Evolutionary conservation across 2,797 vertebrate genomes (phyloP).

Genomic region (Linurgus olivaceus): DNA sequence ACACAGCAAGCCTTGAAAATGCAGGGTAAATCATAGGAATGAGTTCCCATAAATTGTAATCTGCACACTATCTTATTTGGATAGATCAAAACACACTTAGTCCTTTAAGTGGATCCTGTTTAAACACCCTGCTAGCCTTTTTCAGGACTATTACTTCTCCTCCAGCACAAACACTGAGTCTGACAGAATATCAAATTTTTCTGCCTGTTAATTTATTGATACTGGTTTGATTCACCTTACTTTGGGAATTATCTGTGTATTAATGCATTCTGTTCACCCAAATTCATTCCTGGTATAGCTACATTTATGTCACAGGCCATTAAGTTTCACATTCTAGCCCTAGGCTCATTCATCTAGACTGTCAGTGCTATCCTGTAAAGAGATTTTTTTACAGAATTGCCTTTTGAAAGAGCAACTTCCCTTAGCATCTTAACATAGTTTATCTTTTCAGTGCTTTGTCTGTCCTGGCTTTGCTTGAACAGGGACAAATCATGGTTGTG

Average conservation of each 20-base stretch:
- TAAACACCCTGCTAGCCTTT: not conserved
- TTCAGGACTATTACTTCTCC: not conserved
- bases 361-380: not conserved
- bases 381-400: not conserved
- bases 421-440: not conserved
- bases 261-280: not conserved
- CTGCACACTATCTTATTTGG: not conserved
- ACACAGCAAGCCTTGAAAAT: not conserved
- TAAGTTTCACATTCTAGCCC: conserved; percentile 15
- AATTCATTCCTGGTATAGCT: not conserved
- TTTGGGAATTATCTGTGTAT: not conserved
- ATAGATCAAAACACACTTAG: not conserved
- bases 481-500: not conserved
- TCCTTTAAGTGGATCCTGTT: not conserved
- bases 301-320: conserved; percentile 20
- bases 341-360: conserved; percentile 12
- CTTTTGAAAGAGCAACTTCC: not conserved
- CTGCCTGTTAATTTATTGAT: not conserved
- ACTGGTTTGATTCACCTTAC: not conserved
- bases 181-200: not conserved
- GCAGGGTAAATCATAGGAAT: not conserved
- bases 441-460: not conserved
- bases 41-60: not conserved
- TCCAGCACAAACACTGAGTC: not conserved
- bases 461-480: not conserved